Base-by-base conservation (phyloP, 64 coral and sea anemone species). In the Pachyseris speciosa region DNA sequence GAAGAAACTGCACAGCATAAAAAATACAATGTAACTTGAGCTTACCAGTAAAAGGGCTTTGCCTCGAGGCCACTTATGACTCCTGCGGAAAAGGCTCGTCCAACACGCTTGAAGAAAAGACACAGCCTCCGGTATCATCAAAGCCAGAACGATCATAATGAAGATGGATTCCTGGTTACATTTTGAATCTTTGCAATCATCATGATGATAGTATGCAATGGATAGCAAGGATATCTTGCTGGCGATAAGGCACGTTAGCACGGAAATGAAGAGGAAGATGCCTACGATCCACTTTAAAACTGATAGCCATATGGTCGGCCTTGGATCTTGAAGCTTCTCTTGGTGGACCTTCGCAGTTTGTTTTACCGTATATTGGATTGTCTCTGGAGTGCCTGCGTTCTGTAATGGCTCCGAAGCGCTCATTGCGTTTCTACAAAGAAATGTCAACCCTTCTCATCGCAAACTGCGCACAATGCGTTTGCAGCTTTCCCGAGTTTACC, bases 161-260 rank as follows among this genome's bases (percentile, higher is more conserved):
- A 87, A 94, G 8, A 63, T 41, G 9, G 84, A 83, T 67, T 87
- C 92, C 31, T 52, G 72, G 15, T 75, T n/a, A n/a, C n/a, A n/a
- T n/a, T n/a, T 75, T 3, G 31, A 2, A 1, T n/a, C 42, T 27
- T 37, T 67, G 16, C 4, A 16, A 50, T 27, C 6, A 26, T 36
- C 9, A 16, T 80, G 5, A 24, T 53, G 12, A 38, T 24, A 57
- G 5, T 15, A 40, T 0, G 63, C 95, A 2, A 98, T 86, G 2
- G 88, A 84, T 24, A 98, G 19, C 17, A 98, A 47, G 15, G 91
- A 94, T 73, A 98, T 74, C 71, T 98, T 94, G 77, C 95, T 98
- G 15, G 88, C 83, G 10, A 94, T 78, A 1, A 91, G 81, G 53
- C 95, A 98, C 38, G 69, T 75, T 50, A 98, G 67, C 3, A 98